Base-by-base conservation (phyloP, 1,140 invertebrate species). In the Gonioctena quinquepunctata region DNA sequence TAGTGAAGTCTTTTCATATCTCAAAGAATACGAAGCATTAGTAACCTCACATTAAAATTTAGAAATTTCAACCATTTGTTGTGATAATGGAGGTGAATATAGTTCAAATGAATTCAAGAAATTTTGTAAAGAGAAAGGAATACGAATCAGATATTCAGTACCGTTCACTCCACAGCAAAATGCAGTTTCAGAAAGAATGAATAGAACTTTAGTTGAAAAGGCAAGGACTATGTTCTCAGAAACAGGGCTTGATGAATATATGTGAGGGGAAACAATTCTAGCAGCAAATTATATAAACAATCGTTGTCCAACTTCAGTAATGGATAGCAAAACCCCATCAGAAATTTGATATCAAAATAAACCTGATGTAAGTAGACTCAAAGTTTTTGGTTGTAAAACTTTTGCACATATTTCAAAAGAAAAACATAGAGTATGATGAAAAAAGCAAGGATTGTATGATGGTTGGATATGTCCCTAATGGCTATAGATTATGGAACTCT, bases 241-340 rank as follows among this genome's bases (percentile, higher is more conserved):
- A 66, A 62, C 74, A 22, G 52, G 70, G 18, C 18, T 86, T 16
- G 21, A 26, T 19, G 72, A 76, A 42, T 49, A 23, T 3, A 82
- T 81, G 71, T 86, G 84, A 83, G 79, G 77, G 13, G 83, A 84
- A 70, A 81, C 84, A 19, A 68, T 81, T 0, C 52, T 70, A 50
- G 83, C 79, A 33, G 84, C 84, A 3, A 77, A 74, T 4, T 86
- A 86, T 74, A 42, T 86, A n/a, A 71, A 76, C 59, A 87, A 87
- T 76, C 66, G 83, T 18, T 52, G 33, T 13, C 71, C 71, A 16
- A 77, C 72, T 6, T 62, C 57, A 60, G 42, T 70, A 69, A 2
- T 68, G 22, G 59, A 60, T 54, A 19, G 6, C 22, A 23, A 64
- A 54, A 60, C 21, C 22, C 75, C 73, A 42, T 21, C 42, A 18